phyloP scores from a whole-genome alignment of 1,140 invertebrate species.

The Amyelois transitella region DNA sequence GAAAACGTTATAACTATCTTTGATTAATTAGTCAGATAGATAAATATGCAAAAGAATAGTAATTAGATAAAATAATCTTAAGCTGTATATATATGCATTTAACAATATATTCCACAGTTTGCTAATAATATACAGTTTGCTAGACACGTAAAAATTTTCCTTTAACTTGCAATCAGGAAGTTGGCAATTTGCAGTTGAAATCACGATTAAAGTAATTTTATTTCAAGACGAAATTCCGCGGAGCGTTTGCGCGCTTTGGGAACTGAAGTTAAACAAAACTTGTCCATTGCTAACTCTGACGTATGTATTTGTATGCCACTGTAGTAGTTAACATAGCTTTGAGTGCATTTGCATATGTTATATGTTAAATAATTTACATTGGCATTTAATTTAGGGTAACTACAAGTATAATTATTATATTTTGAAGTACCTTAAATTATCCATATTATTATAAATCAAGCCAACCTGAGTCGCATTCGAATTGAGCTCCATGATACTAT shows the following conservation, averaged over 20 bases:
- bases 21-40: too few relatives aligned
- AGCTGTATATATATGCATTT: too few relatives aligned
- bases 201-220: slow-evolving; percentile 6
- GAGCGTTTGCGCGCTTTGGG: not conserved
- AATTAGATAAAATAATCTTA: too few relatives aligned
- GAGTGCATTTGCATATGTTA: not conserved
- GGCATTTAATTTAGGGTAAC: not conserved
- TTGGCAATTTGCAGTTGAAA: not conserved
- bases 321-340: slow-evolving; percentile 1
- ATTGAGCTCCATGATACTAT: too few relatives aligned
- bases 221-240: slow-evolving; percentile 2
- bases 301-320: not conserved
- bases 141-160: not conserved
- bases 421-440: too few relatives aligned
- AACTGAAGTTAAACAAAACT: slow-evolving; percentile 14
- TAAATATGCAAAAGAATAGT: too few relatives aligned
- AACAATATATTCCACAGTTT: too few relatives aligned
- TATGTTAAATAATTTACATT: not conserved
- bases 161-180: not conserved
- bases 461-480: too few relatives aligned
- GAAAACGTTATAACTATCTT: too few relatives aligned
- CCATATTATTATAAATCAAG: too few relatives aligned
- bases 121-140: not conserved
- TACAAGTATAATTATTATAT: too few relatives aligned
- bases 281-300: slow-evolving; percentile 4